Conservation (phyloP, 2,888 invertebrate genomes). For the Drosophila demipolita region DNA sequence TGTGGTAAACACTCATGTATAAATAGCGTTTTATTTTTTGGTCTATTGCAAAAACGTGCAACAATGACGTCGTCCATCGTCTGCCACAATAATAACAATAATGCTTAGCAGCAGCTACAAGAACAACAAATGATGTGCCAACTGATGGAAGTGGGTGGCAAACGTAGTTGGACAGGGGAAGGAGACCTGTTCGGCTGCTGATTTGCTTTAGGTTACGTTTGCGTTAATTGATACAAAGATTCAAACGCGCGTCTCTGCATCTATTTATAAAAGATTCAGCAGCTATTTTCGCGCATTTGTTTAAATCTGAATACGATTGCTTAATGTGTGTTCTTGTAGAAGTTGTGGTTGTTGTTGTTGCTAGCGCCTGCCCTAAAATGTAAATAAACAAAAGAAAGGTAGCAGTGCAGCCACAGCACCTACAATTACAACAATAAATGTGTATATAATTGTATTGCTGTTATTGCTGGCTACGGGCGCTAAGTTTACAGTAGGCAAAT, state of each 20-base stretch:
- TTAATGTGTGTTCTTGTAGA: constrained; percentile 44
- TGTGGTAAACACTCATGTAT: constrained; percentile 5
- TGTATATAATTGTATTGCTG: constrained; percentile 60
- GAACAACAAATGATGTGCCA: constrained; percentile 63
- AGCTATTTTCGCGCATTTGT: constrained; percentile 74
- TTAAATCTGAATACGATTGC: constrained; percentile 69
- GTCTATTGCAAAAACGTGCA: constrained; percentile 77
- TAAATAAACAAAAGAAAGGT: constrained; percentile 73
- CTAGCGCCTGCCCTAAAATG: constrained; percentile 72
- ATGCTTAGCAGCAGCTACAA: constrained; percentile 30
- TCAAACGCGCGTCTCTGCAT: constrained; percentile 59
- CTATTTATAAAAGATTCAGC: constrained; percentile 58
- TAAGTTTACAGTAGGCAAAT: constrained; percentile 70
- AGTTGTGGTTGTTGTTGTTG: constrained; percentile 24
- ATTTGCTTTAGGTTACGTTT: constrained; percentile 53
- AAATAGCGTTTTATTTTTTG: constrained; percentile 46
- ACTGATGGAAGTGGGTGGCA: constrained; percentile 63
- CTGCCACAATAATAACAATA: constrained; percentile 47
- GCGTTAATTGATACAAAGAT: constrained; percentile 75
- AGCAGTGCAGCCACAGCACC: constrained; percentile 47
- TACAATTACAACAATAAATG: constrained; percentile 75
- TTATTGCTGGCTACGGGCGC: constrained; percentile 44
- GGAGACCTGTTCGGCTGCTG: constrained; percentile 40
- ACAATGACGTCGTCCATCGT: constrained; percentile 64
- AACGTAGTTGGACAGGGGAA: constrained; percentile 23